Evolutionary conservation across 2,797 vertebrate genomes (phyloP).

Genomic region (Miichthys miiuy): DNA sequence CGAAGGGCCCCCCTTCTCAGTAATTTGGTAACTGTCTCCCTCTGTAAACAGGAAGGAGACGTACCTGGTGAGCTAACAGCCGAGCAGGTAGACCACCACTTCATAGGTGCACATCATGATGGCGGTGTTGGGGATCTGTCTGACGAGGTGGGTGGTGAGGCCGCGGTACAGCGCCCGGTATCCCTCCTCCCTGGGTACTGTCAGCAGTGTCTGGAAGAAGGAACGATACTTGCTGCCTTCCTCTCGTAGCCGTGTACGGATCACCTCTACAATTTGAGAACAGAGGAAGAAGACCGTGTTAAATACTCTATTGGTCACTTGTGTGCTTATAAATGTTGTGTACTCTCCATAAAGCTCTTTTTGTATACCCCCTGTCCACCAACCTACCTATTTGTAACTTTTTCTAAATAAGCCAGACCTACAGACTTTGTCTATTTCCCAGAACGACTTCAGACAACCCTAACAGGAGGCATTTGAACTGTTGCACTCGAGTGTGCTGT

Average conservation of each 20-base stretch:
- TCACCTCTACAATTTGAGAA: constrained; percentile 88
- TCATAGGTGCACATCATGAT: constrained; percentile 99
- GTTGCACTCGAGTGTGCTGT: constrained; percentile 18
- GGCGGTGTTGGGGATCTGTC: constrained; percentile 98
- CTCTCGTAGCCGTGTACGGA: constrained; percentile 98
- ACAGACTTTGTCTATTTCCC: neutral
- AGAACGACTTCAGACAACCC: neutral
- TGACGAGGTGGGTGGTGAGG: constrained; percentile 95
- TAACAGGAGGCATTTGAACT: neutral
- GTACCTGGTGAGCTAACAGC: constrained; percentile 83
- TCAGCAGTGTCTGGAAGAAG: constrained; percentile 94
- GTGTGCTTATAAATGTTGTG: neutral
- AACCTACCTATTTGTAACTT: neutral
- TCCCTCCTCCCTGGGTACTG: constrained; percentile 94
- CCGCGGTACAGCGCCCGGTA: constrained; percentile 96
- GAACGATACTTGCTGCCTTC: constrained; percentile 98
- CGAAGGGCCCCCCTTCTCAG: constrained; percentile 38
- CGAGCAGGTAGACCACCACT: constrained; percentile 95
- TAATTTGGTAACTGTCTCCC: constrained; percentile 33
- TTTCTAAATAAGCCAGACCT: neutral
- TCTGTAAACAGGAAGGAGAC: constrained; percentile 41
- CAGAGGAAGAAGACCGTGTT: neutral
- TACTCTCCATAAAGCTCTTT: neutral
- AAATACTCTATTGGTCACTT: neutral
- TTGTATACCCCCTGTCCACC: neutral